Conservation (phyloP, 1,140 invertebrate species). For the Pachyrhynchus sulphureomaculatus region DNA sequence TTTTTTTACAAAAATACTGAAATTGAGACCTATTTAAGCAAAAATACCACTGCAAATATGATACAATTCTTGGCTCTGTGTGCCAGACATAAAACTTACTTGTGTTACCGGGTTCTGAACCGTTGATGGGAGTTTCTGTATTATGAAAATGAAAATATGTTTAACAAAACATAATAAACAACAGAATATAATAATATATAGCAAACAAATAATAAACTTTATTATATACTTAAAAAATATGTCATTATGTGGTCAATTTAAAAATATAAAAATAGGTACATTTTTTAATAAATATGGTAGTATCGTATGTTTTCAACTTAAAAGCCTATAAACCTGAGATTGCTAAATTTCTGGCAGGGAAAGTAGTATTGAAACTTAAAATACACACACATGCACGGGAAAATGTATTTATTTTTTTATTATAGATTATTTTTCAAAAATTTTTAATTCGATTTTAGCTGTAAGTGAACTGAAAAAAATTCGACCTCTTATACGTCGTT, state of each 20-base stretch:
- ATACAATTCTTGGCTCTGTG: neutral
- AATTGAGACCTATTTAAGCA: constrained; percentile 3
- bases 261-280: no score
- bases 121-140: constrained; percentile 4
- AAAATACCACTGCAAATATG: neutral
- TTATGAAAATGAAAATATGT: constrained; percentile 15
- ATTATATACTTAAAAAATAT: neutral
- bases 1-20: neutral
- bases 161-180: constrained; percentile 4
- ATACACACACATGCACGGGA: no score
- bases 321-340: no score
- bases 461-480: no score
- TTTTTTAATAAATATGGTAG: no score
- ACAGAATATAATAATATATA: neutral
- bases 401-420: no score
- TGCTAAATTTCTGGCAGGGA: no score
- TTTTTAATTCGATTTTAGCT: no score
- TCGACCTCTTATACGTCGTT: no score
- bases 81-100: constrained; percentile 27
- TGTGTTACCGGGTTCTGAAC: constrained; percentile 20
- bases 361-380: no score
- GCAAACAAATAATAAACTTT: neutral
- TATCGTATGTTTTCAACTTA: no score
- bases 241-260: neutral
- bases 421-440: no score